These are phyloP conservation scores for Enchytraeus crypticus DNA, from an alignment of 2,888 invertebrate species.

Conservation along the genomic window DNA sequence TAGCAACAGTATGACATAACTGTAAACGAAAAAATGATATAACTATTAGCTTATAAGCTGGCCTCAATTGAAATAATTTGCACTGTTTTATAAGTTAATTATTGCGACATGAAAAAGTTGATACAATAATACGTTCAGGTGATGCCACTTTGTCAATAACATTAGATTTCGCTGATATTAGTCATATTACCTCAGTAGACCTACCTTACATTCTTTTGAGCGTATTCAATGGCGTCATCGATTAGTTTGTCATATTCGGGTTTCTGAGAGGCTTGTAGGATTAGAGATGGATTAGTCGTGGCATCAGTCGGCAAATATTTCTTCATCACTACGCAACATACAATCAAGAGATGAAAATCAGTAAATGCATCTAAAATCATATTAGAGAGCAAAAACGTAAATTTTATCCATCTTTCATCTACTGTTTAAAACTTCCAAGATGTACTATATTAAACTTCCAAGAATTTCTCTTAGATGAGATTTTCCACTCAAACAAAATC, in stretches of 20 bases:
- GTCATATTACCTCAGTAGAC: too few species aligned
- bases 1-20: too few species aligned
- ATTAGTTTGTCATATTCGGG: conserved; percentile 84
- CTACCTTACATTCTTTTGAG: conserved; percentile 52
- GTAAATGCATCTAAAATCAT: background rate
- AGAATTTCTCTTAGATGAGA: too few species aligned
- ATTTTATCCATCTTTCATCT: background rate
- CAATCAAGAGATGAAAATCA: background rate
- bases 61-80: too few species aligned
- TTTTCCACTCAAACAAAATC: too few species aligned
- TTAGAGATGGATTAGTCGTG: conserved; percentile 95
- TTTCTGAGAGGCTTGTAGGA: conserved; percentile 84
- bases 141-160: too few species aligned
- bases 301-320: conserved; percentile 96
- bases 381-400: background rate
- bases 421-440: background rate
- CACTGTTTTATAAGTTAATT: too few species aligned
- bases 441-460: background rate
- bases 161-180: too few species aligned
- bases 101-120: too few species aligned
- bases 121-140: too few species aligned
- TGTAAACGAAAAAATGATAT: too few species aligned
- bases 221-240: conserved; percentile 81
- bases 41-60: too few species aligned
- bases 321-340: conserved; percentile 88